phyloP scores from a whole-genome alignment of 2,797 vertebrate genomes.

The Melanogrammus aeglefinus region DNA sequence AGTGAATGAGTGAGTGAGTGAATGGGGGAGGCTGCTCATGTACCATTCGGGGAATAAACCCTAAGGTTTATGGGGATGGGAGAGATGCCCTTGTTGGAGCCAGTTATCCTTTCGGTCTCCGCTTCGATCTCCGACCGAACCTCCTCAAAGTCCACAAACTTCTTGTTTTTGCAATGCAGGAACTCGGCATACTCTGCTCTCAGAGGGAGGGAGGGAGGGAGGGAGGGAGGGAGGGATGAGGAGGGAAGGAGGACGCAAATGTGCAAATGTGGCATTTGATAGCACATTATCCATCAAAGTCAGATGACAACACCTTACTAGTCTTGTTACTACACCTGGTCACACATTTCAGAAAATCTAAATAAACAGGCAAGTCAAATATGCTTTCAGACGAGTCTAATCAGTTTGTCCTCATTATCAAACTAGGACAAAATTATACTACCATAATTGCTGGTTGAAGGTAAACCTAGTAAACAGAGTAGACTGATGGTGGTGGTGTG shows the following conservation, averaged over 20 bases:
- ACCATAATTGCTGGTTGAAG: background rate
- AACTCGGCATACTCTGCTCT: conserved; percentile 92
- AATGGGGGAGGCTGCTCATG: conserved; percentile 9
- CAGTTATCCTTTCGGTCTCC: conserved; percentile 90
- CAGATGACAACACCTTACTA: background rate
- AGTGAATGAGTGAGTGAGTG: background rate
- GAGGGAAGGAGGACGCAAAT: background rate
- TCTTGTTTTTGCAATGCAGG: conserved; percentile 94
- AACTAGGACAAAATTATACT: background rate
- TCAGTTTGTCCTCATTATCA: background rate
- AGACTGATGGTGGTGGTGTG: background rate
- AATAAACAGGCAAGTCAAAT: background rate
- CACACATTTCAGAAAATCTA: background rate
- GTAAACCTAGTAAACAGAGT: background rate
- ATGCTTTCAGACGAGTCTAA: background rate
- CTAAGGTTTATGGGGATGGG: conserved; percentile 91
- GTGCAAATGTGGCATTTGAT: background rate
- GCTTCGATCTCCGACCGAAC: conserved; percentile 92
- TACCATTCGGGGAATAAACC: conserved; percentile 92
- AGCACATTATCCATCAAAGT: background rate
- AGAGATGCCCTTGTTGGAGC: conserved; percentile 96
- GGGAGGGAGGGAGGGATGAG: background rate
- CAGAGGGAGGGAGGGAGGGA: background rate
- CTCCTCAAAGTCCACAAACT: conserved; percentile 96
- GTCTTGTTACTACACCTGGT: background rate